Conservation (phyloP, 1,140 invertebrate genomes). For the Helicoverpa zea region DNA sequence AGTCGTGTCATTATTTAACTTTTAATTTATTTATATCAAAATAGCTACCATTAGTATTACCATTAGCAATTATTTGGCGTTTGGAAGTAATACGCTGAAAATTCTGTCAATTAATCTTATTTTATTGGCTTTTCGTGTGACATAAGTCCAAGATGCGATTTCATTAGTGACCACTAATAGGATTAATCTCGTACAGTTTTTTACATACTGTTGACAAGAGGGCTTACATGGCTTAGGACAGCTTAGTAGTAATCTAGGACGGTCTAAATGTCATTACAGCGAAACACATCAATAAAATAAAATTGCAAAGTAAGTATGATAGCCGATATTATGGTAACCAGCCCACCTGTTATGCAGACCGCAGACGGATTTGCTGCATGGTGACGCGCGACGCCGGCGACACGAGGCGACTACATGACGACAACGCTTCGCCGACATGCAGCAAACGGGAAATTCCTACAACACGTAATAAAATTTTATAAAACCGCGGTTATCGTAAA, state of each 20-base stretch:
- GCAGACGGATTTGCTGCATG: constrained; percentile 35
- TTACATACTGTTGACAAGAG: constrained; percentile 31
- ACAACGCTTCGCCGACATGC: constrained; percentile 46
- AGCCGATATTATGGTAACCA: constrained; percentile 3
- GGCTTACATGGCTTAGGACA: constrained; percentile 23
- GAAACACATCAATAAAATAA: constrained; percentile 7
- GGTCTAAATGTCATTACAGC: background rate
- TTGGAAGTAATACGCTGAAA: background rate
- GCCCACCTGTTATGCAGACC: constrained; percentile 44
- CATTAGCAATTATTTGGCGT: background rate
- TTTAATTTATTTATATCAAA: background rate
- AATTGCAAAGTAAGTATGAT: constrained; percentile 22
- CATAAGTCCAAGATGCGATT: constrained; percentile 1
- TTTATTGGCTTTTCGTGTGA: background rate
- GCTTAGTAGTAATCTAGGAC: constrained; percentile 16
- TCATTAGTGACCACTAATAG: constrained; percentile 27
- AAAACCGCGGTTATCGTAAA: constrained; percentile 83
- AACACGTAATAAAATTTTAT: constrained; percentile 79
- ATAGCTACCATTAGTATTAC: background rate
- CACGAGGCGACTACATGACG: constrained; percentile 38
- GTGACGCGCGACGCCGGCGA: constrained; percentile 23
- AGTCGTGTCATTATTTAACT: background rate
- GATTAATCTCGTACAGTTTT: constrained; percentile 28
- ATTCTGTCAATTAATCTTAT: constrained; percentile 2
- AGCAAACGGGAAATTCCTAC: constrained; percentile 68